A percentile compares a stretch with the other conserved stretches of the same genome.
phyloP scores from a whole-genome alignment of 2,888 invertebrate species.

The Dione vanillae region DNA sequence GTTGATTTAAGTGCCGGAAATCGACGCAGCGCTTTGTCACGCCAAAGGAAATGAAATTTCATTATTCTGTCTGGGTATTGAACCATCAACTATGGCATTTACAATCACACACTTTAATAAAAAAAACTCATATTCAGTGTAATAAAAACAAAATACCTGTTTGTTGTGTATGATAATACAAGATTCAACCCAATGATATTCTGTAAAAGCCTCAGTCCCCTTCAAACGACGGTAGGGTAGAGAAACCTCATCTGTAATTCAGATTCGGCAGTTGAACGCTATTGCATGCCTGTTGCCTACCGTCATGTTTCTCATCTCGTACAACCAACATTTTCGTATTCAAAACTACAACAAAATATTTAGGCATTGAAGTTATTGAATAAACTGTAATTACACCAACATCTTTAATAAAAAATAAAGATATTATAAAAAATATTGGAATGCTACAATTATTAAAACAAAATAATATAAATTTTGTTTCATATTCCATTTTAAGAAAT shows the following conservation, averaged over 20 bases:
- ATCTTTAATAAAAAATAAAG: too few species aligned
- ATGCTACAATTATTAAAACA: too few species aligned
- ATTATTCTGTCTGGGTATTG: too few species aligned
- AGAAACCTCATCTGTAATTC: conserved; percentile 35
- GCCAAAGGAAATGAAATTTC: background rate
- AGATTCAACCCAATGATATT: conserved; percentile 7
- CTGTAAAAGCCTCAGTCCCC: conserved; percentile 28
- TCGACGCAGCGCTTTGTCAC: background rate
- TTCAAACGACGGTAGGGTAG: conserved; percentile 27
- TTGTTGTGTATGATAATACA: conserved; percentile 5
- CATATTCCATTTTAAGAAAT: too few species aligned
- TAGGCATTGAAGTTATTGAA: background rate
- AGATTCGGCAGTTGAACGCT: conserved; percentile 25
- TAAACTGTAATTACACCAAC: background rate
- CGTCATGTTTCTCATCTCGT: conserved; percentile 14
- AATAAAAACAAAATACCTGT: background rate
- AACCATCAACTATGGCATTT: too few species aligned
- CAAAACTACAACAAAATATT: background rate
- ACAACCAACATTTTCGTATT: background rate
- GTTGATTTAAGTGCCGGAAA: background rate
- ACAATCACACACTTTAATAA: background rate
- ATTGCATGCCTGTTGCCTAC: conserved; percentile 32
- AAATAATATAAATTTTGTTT: too few species aligned
- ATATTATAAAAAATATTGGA: too few species aligned
- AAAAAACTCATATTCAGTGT: background rate